phyloP scores from a whole-genome alignment of 1,140 invertebrate genomes.

The Apis florea region DNA sequence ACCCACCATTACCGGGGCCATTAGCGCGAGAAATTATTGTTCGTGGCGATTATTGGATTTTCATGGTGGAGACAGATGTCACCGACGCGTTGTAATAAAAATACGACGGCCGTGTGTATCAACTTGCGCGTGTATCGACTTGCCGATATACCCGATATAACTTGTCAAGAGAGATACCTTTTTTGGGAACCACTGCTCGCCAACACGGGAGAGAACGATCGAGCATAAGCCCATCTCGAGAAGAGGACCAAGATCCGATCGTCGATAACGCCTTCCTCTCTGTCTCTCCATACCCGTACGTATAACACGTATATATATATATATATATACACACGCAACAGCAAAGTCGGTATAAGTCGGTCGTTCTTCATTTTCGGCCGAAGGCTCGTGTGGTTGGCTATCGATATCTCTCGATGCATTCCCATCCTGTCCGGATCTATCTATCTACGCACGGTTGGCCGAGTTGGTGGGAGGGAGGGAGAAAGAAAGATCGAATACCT shows the following conservation, averaged over 20 bases:
- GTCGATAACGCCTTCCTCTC: slow-evolving; percentile 49
- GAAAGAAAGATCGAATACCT: slow-evolving; percentile 19
- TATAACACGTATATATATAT: no score
- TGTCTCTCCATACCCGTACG: slow-evolving; percentile 13
- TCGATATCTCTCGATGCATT: slow-evolving; percentile 58
- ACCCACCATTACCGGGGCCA: no score
- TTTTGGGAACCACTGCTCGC: slow-evolving; percentile 54
- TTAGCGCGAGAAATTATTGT: background rate
- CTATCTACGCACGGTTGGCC: slow-evolving; percentile 23
- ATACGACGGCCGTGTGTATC: background rate
- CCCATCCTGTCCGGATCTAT: background rate
- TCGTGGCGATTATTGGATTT: background rate
- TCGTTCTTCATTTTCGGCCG: slow-evolving; percentile 52
- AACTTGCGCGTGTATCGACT: background rate
- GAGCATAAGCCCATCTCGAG: slow-evolving; percentile 20
- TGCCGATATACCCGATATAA: background rate
- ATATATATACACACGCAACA: slow-evolving; percentile 4
- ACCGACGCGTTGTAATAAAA: background rate
- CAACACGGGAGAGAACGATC: slow-evolving; percentile 22
- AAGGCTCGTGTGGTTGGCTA: slow-evolving; percentile 53
- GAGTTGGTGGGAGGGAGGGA: background rate
- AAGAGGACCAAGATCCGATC: slow-evolving; percentile 53
- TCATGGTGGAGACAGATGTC: slow-evolving; percentile 16
- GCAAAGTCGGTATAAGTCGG: background rate
- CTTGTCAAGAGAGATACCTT: background rate